Base-by-base conservation (phyloP, 64 coral and sea anemone species). In the Hydrozoanthus tunicans region DNA sequence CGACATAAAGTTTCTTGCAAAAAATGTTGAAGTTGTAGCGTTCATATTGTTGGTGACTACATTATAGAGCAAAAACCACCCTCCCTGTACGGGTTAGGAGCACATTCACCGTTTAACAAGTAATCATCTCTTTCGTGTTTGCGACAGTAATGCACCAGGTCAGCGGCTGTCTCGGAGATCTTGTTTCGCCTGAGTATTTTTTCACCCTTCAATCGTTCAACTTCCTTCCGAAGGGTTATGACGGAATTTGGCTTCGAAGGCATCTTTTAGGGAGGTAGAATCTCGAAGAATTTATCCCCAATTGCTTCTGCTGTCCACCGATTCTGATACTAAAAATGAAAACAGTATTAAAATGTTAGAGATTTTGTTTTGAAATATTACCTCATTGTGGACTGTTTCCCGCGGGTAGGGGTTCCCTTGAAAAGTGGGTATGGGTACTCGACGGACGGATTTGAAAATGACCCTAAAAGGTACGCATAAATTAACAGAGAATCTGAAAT, bases 121-220 rank as follows among this genome's bases (percentile, higher is more conserved):
- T 78, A 95, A 59, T 95, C 94, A 7, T 92, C 77, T 51, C 78
- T 89, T 3, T 76, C 90, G 52, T 95, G 94, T 8, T 84, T 90
- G 64, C 89, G 86, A 54, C 94, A 95, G 90, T 95, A 75, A 68
- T 95, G 89, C 10, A 91, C 83, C 24, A 95, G 58, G 66, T 95
- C 94, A 17, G 94, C 77, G n/a, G 82, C 79, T 51, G 85, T 81
- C 74, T 95, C 94, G 0, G 94, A 95, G 52, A 92, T 89, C 62
- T 89, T 89, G 60, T 70, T 67, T 64, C 94, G 79, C 57, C 56
- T 66, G n/a, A 92, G 11, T 20, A 59, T 80, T 9, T 78, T 92
- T 81, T 95, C 94, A 57, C 77, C 77, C 67, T 51, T 81, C 26
- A 95, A 59, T 69, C 79, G 94, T 1, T 62, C 60, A 73, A 95